Evolutionary conservation across 2,888 invertebrate genomes (phyloP).

Genomic region (Spialia ferax): DNA sequence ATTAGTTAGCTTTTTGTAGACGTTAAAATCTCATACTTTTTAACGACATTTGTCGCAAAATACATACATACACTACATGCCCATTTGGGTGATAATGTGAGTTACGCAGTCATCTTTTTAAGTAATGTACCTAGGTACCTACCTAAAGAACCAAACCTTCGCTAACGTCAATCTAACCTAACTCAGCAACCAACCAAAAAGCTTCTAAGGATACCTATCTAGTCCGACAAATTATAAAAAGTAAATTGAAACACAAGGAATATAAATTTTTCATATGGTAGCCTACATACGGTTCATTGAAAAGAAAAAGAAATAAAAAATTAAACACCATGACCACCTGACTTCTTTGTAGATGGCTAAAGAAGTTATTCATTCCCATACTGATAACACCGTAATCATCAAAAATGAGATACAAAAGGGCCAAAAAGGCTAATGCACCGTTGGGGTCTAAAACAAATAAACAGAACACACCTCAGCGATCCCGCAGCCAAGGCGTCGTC

Average conservation of each 20-base stretch:
- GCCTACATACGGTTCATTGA: neutral
- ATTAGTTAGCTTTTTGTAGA: conserved; percentile 55
- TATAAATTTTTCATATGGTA: too few species aligned
- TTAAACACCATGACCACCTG: neutral
- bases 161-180: too few species aligned
- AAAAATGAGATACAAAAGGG: conserved; percentile 75
- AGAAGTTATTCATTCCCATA: conserved; percentile 60
- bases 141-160: too few species aligned
- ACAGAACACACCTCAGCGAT: conserved; percentile 68
- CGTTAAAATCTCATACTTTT: conserved; percentile 11
- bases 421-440: conserved; percentile 82
- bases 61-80: too few species aligned
- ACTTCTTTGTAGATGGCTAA: conserved; percentile 24
- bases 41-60: neutral
- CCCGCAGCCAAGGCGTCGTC: conserved; percentile 72
- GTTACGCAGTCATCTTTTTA: too few species aligned
- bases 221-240: too few species aligned
- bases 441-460: conserved; percentile 86
- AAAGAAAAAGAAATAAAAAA: too few species aligned
- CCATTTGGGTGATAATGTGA: too few species aligned
- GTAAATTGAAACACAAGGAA: too few species aligned
- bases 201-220: too few species aligned
- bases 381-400: conserved; percentile 78
- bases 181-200: too few species aligned
- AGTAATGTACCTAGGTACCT: too few species aligned